Evolutionary conservation across 2,113 vertebrate genomes (phyloP), one percentile per base, ranked within the genome.

Genomic region (Saccopteryx leptura): DNA sequence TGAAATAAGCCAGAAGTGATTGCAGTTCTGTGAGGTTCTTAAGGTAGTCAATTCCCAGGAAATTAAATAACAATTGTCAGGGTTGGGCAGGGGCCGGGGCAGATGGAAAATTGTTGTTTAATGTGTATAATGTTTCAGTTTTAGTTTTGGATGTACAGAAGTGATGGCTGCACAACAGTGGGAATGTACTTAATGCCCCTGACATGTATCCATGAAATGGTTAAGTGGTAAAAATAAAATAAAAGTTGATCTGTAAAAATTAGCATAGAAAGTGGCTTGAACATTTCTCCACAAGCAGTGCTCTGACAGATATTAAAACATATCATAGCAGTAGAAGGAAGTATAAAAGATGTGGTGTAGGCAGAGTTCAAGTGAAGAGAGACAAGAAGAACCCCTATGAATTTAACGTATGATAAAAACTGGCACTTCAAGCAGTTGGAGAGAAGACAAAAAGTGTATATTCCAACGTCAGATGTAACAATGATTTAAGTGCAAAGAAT

Each of bases 391-490:
- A 39, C 39, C 2, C 3, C 39, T 39, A 39, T 39, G 39, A 66
- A 82, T 68, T 78, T 78, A 52, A 52, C 52, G 23, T 60, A 23
- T 33, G 52, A 54, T 61, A 69, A 65, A 88, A 90, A 82, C 7
- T 26, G 74, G 26, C 39, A 92, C n/a, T 66, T 91, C 52, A 24
- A 69, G 18, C 14, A 82, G 23, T 17, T 83, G 58, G 60, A 52
- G 10, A 66, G 31, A 28, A 76, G n/a, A 92, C 48, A 50, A 50
- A 48, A 50, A 88, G 56, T 61, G 58, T 23, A 15, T 24, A 58
- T 24, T 39, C 19, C 17, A 79, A 76, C 88, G 92, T 93, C 89
- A 83, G 83, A 65, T 87, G 56, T 17, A 83, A 12, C 74, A 72
- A 78, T 5, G 1, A 95, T 74, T 72, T 56, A 78, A 75, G 58